phyloP scores from a whole-genome alignment of 1,140 invertebrate species.

The Drosophila littoralis region DNA sequence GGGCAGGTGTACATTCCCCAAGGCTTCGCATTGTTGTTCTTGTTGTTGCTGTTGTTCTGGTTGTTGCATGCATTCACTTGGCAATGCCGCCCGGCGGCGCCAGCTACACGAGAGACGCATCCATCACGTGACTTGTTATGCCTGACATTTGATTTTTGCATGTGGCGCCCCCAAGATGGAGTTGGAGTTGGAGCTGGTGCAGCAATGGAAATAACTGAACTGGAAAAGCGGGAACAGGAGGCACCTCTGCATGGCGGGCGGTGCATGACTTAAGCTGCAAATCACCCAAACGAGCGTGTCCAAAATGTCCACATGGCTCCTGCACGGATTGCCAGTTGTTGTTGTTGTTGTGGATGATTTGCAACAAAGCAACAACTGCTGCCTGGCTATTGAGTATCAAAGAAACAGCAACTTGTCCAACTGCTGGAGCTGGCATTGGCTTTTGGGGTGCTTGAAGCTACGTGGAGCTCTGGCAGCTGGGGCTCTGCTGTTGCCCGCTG shows the following conservation, averaged over 20 bases:
- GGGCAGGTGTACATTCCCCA: background rate
- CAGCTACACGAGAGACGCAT: conserved; percentile 52
- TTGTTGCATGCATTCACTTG: conserved; percentile 15
- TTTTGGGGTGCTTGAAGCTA: background rate
- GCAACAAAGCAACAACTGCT: conserved; percentile 34
- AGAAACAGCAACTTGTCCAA: conserved; percentile 22
- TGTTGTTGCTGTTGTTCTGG: background rate
- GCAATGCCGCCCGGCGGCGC: conserved; percentile 3
- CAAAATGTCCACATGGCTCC: conserved; percentile 27
- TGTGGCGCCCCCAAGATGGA: conserved; percentile 34
- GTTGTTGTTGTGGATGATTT: conserved; percentile 47
- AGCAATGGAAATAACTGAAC: too few species aligned
- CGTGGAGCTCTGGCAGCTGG: too few species aligned
- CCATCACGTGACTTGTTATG: conserved; percentile 56
- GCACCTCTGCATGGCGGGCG: background rate
- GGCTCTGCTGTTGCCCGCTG: background rate
- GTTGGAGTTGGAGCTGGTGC: background rate
- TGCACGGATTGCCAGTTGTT: background rate
- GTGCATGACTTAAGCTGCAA: conserved; percentile 35
- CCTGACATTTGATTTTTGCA: conserved; percentile 56
- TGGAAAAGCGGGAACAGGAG: too few species aligned
- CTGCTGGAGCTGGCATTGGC: conserved; percentile 3
- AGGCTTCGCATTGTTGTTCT: background rate
- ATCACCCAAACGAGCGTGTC: conserved; percentile 55
- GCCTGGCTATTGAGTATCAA: conserved; percentile 18